Percentiles rank a stretch among this genome's conserved stretches.
Conservation (phyloP, 2,888 invertebrate genomes). For the Sesia apiformis region DNA sequence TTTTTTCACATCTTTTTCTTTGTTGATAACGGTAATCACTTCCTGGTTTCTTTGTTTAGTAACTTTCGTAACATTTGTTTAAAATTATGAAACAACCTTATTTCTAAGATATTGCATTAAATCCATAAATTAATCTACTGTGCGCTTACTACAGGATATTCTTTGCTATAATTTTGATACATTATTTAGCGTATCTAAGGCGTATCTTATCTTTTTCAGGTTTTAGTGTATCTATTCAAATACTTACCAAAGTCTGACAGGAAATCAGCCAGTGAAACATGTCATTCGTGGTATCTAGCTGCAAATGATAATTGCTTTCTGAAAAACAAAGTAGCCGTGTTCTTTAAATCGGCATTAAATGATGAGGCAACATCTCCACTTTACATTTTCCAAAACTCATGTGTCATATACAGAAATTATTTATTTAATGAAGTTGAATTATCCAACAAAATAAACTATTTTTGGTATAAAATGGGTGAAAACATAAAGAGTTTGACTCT, state of each 20-base stretch:
- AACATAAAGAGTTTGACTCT: slow-evolving; percentile 70
- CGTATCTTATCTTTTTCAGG: slow-evolving; percentile 48
- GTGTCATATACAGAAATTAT: slow-evolving; percentile 60
- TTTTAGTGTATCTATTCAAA: slow-evolving; percentile 77
- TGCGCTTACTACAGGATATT: too few relatives aligned
- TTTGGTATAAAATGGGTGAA: slow-evolving; percentile 76
- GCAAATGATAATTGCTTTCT: slow-evolving; percentile 76
- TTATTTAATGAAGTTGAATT: slow-evolving; percentile 73
- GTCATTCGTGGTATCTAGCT: slow-evolving; percentile 79
- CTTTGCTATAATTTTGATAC: too few relatives aligned
- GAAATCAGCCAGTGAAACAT: slow-evolving; percentile 78
- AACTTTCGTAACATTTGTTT: too few relatives aligned
- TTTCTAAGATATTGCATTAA: too few relatives aligned
- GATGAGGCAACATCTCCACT: slow-evolving; percentile 51
- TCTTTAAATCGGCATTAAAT: slow-evolving; percentile 54
- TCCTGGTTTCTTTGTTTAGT: too few relatives aligned
- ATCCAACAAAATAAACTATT: slow-evolving; percentile 54
- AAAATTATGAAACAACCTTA: too few relatives aligned
- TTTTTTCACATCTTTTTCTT: too few relatives aligned
- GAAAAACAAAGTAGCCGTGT: slow-evolving; percentile 65
- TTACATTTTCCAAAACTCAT: slow-evolving; percentile 51
- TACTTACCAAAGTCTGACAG: slow-evolving; percentile 78
- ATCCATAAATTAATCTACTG: too few relatives aligned
- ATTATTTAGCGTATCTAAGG: too few relatives aligned
- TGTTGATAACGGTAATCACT: too few relatives aligned